Conservation (phyloP, 2,888 invertebrate species). For the Dicyrtoma fusca region DNA sequence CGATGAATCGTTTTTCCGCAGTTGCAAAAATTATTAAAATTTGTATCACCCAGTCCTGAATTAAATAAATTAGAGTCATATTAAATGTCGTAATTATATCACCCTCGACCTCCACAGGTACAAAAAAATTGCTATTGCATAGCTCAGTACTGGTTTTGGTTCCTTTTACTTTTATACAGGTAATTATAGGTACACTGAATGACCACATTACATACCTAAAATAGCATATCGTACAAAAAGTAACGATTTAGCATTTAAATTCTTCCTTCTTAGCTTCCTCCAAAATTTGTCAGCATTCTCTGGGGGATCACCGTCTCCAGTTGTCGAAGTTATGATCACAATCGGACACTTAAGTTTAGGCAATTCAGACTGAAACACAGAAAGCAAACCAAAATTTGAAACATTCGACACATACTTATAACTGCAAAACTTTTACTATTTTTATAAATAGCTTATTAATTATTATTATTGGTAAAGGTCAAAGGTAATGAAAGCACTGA, state of each 20-base stretch:
- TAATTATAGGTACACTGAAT: too few species aligned
- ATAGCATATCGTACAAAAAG: constrained; percentile 61
- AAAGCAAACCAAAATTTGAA: not conserved
- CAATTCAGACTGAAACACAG: constrained; percentile 45
- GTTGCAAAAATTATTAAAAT: constrained; percentile 65
- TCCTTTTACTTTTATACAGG: too few species aligned
- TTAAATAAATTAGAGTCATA: too few species aligned
- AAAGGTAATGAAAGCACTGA: not conserved
- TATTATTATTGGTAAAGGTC: not conserved
- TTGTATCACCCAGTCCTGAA: constrained; percentile 65
- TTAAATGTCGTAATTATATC: not conserved
- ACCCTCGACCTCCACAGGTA: too few species aligned
- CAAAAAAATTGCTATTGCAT: too few species aligned
- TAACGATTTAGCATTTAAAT: constrained; percentile 59
- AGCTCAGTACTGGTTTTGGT: too few species aligned
- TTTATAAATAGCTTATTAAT: not conserved
- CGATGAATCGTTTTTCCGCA: constrained; percentile 61
- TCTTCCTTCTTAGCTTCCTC: constrained; percentile 61
- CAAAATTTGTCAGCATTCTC: constrained; percentile 64
- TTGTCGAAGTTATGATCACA: constrained; percentile 64
- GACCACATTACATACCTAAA: constrained; percentile 61
- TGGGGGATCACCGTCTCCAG: constrained; percentile 66
- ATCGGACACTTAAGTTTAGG: constrained; percentile 57
- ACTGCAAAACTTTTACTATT: too few species aligned
- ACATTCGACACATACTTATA: too few species aligned